Conservation (phyloP, 1,140 invertebrate genomes). For the Atta colombica region DNA sequence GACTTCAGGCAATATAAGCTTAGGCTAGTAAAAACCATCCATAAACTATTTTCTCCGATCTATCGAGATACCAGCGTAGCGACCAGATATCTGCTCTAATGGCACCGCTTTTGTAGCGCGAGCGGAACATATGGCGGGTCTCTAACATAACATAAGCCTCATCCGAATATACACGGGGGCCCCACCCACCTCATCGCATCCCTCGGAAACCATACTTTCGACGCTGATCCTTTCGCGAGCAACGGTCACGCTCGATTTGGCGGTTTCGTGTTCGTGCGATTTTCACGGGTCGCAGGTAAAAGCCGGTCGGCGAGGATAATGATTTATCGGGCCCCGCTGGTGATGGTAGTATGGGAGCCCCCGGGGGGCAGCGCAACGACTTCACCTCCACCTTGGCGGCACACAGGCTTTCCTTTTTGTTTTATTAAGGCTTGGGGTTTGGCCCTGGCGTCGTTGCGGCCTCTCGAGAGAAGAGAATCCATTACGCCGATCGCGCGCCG, state of each 20-base stretch:
- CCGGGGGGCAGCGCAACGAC: slow-evolving; percentile 31
- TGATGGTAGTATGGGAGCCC: background rate
- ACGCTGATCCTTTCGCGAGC: slow-evolving; percentile 38
- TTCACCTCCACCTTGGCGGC: slow-evolving; percentile 28
- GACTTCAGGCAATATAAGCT: background rate
- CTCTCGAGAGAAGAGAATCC: slow-evolving; percentile 44
- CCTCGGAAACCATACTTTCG: slow-evolving; percentile 53
- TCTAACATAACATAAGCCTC: background rate
- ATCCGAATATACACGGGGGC: slow-evolving; percentile 9
- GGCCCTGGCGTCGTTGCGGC: slow-evolving; percentile 20
- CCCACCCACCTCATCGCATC: slow-evolving; percentile 39
- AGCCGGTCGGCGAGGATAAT: slow-evolving; percentile 55
- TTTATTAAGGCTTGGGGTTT: slow-evolving; percentile 27
- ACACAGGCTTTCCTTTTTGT: background rate
- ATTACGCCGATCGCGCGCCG: slow-evolving; percentile 54
- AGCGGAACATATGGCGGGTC: slow-evolving; percentile 49
- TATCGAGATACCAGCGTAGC: slow-evolving; percentile 8
- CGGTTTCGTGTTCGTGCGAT: slow-evolving; percentile 47
- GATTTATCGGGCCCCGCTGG: slow-evolving; percentile 51
- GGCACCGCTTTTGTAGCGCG: slow-evolving; percentile 26
- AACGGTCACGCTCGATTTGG: slow-evolving; percentile 49
- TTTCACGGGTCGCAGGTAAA: slow-evolving; percentile 68
- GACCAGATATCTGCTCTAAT: slow-evolving; percentile 37
- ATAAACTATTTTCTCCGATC: slow-evolving; percentile 46
- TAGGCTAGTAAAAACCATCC: slow-evolving; percentile 34